These are phyloP conservation scores for Corvus cornix DNA, from an alignment of 2,113 vertebrate species.

Conservation along the genomic window DNA sequence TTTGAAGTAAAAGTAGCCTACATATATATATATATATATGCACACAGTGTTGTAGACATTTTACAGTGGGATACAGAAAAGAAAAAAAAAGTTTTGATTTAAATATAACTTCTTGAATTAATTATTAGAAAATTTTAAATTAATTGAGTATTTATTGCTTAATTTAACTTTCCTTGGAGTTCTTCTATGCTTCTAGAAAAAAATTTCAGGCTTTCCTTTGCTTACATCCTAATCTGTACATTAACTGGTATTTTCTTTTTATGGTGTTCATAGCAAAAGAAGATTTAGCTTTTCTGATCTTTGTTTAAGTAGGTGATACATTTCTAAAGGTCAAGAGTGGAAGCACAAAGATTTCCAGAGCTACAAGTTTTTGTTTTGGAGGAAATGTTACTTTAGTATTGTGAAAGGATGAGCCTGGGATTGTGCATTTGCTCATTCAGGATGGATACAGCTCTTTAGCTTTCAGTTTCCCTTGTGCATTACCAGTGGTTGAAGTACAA, in stretches of 20 bases:
- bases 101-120: not conserved
- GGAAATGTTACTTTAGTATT: not conserved
- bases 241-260: not conserved
- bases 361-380: not conserved
- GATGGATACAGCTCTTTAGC: not conserved
- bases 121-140: not conserved
- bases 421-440: not conserved
- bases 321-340: not conserved
- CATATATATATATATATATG: no score
- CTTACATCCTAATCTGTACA: not conserved
- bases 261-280: not conserved
- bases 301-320: not conserved
- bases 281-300: not conserved
- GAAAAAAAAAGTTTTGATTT: not conserved
- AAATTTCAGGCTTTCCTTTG: not conserved
- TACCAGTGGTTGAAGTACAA: not conserved
- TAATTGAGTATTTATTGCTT: not conserved
- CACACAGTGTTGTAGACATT: not conserved
- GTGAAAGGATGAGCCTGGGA: not conserved
- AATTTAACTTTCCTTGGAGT: not conserved
- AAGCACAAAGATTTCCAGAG: not conserved
- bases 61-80: not conserved
- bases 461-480: not conserved
- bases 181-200: not conserved
- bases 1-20: not conserved